phyloP scores from a whole-genome alignment of 92 coral and sea anemone genomes.

The Epizoanthus fatuus region DNA sequence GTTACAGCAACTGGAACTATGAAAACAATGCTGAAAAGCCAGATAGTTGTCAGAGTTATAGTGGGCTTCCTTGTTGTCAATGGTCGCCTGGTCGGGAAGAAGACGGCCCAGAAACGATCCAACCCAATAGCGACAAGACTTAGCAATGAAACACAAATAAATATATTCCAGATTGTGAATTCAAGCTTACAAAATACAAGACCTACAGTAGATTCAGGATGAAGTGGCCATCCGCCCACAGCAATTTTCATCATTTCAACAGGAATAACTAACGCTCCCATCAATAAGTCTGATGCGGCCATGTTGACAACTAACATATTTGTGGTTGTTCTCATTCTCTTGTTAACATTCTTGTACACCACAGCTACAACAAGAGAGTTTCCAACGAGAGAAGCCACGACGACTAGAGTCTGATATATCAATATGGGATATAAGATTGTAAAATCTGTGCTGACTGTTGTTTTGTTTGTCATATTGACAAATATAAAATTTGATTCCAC shows the following conservation, averaged over 20 bases:
- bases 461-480: too few relatives aligned
- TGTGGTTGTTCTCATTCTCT: too few relatives aligned
- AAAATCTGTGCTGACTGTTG: too few relatives aligned
- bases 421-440: too few relatives aligned
- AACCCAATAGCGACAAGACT: background rate
- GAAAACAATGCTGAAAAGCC: background rate
- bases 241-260: background rate
- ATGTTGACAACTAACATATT: too few relatives aligned
- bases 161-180: background rate
- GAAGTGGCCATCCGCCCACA: background rate
- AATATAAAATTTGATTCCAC: too few relatives aligned
- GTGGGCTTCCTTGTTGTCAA: background rate
- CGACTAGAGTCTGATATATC: too few relatives aligned
- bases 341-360: too few relatives aligned
- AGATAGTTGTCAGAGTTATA: background rate
- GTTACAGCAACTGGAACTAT: background rate
- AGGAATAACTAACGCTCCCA: background rate
- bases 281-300: too few relatives aligned
- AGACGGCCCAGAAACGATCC: background rate
- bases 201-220: slow-evolving; percentile 4
- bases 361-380: too few relatives aligned
- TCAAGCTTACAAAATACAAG: background rate
- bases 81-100: too few relatives aligned
- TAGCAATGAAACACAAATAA: background rate
- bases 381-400: too few relatives aligned